phyloP scores from a whole-genome alignment of 2,888 invertebrate genomes.

The Phaonia tiefii region DNA sequence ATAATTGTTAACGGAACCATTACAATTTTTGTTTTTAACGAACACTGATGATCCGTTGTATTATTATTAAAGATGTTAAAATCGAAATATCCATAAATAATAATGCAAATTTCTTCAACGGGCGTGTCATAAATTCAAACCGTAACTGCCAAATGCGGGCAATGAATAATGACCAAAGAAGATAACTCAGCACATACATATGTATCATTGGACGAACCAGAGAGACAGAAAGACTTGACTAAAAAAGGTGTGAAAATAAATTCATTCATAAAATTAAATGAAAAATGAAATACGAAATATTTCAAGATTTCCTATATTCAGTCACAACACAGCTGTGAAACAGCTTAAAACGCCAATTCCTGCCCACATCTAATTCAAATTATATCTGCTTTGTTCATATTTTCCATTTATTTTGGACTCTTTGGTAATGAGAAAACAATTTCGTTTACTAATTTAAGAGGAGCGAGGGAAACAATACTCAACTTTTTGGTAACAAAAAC shows the following conservation, averaged over 20 bases:
- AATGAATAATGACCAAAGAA: constrained; percentile 31
- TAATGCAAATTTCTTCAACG: constrained; percentile 38
- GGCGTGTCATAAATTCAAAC: constrained; percentile 43
- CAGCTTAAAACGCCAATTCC: background rate
- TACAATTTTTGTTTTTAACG: background rate
- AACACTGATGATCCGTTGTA: constrained; percentile 52
- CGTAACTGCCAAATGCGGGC: constrained; percentile 39
- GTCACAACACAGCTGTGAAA: background rate
- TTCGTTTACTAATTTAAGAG: constrained; percentile 32
- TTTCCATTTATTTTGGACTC: background rate
- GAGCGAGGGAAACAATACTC: constrained; percentile 36
- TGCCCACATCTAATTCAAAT: constrained; percentile 46
- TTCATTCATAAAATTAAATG: constrained; percentile 52
- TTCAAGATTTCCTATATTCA: background rate
- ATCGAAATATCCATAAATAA: constrained; percentile 19
- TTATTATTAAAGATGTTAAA: constrained; percentile 20
- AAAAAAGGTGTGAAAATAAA: constrained; percentile 58
- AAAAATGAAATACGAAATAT: background rate
- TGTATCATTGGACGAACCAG: constrained; percentile 15
- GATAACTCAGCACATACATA: constrained; percentile 32
- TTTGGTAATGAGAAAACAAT: constrained; percentile 40
- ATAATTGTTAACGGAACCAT: background rate
- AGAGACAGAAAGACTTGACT: constrained; percentile 22
- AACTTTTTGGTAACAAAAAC: constrained; percentile 36
- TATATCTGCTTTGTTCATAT: constrained; percentile 11